Evolutionary conservation across 2,113 vertebrate species (phyloP).

Genomic region (Pteropus alecto): DNA sequence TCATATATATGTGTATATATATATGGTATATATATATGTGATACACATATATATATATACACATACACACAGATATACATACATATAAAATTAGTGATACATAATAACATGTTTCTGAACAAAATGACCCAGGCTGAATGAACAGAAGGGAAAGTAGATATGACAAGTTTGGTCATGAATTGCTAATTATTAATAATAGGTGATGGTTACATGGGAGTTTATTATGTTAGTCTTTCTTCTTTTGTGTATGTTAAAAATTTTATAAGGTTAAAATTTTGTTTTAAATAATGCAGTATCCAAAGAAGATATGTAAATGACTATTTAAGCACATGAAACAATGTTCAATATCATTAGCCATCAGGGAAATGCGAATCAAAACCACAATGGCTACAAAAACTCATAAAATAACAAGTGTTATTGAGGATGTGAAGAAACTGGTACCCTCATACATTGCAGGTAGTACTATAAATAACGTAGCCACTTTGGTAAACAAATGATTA

Average conservation of each 20-base stretch:
- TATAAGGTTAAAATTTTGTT: not conserved
- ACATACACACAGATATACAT: not conserved
- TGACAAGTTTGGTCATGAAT: not conserved
- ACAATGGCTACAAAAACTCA: not conserved
- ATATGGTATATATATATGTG: no score
- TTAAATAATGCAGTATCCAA: not conserved
- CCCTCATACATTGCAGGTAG: not conserved
- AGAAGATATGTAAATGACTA: not conserved
- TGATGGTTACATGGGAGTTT: not conserved
- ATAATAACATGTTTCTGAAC: not conserved
- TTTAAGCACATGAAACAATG: not conserved
- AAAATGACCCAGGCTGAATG: not conserved
- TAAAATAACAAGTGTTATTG: not conserved
- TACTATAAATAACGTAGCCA: not conserved
- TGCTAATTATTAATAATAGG: not conserved
- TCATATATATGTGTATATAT: not conserved
- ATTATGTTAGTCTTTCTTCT: not conserved
- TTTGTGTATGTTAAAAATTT: not conserved
- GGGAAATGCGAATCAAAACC: not conserved
- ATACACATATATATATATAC: not conserved
- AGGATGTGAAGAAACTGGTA: not conserved
- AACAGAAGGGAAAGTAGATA: not conserved
- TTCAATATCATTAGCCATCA: not conserved
- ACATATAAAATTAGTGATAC: not conserved
- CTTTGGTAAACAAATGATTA: conserved; percentile 3